Percentiles rank a stretch among this genome's conserved stretches.
phyloP scores from a whole-genome alignment of 1,140 invertebrate species.

The Drosophila nebulosa region DNA sequence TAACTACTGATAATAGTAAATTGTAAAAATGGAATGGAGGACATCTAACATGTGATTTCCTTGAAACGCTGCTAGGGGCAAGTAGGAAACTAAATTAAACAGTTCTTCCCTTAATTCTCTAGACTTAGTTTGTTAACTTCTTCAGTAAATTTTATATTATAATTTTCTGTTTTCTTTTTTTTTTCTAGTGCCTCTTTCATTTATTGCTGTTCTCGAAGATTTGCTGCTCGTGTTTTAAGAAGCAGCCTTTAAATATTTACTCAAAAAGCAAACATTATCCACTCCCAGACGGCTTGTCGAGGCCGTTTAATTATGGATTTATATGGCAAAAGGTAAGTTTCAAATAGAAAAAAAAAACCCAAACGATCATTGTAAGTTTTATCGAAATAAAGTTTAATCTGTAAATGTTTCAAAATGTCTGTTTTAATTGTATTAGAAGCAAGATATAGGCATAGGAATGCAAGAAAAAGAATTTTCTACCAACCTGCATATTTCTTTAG shows the following conservation, averaged over 20 bases:
- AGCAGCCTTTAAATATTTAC: conserved; percentile 18
- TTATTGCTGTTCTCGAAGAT: conserved; percentile 7
- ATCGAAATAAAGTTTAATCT: conserved; percentile 10
- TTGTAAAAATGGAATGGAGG: conserved; percentile 25
- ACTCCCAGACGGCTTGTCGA: conserved; percentile 49
- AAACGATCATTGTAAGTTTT: neutral
- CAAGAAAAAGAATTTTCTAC: neutral
- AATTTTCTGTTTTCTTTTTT: conserved; percentile 22
- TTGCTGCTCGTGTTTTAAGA: conserved; percentile 29
- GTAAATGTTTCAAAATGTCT: neutral
- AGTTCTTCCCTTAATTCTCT: too few relatives aligned
- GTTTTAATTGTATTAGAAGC: neutral
- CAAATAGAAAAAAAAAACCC: neutral
- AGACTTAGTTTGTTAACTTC: neutral
- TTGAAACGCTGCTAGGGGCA: neutral
- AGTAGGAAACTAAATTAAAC: too few relatives aligned
- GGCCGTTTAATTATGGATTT: conserved; percentile 77
- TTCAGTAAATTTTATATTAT: neutral
- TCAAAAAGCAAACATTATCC: conserved; percentile 1
- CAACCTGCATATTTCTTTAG: conserved; percentile 28
- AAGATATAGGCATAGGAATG: neutral
- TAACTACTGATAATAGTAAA: conserved; percentile 37
- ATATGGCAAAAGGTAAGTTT: conserved; percentile 63
- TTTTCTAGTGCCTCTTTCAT: conserved; percentile 48
- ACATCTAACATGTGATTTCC: conserved; percentile 35